Conservation (phyloP, 2,113 vertebrate species). For the Polypterus senegalus region DNA sequence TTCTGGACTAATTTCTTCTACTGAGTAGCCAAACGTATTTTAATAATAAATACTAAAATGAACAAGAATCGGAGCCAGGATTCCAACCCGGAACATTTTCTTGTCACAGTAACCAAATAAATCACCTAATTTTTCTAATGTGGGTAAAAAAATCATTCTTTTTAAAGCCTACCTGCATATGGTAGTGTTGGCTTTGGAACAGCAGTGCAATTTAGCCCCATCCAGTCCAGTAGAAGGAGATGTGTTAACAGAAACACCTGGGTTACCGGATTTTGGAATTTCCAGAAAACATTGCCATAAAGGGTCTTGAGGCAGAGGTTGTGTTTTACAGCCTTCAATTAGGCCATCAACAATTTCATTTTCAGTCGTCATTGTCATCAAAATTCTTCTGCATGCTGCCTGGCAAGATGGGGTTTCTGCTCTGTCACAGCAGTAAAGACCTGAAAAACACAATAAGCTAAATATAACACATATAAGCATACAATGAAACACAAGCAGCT, state of each 20-base stretch:
- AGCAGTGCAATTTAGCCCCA: slow-evolving; percentile 92
- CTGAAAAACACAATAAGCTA: slow-evolving; percentile 35
- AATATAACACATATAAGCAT: background rate
- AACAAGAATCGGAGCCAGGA: no score
- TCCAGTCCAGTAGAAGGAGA: slow-evolving; percentile 81
- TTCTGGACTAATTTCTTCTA: no score
- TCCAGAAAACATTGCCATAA: slow-evolving; percentile 96
- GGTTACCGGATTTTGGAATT: slow-evolving; percentile 69
- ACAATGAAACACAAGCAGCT: no score
- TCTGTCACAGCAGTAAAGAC: slow-evolving; percentile 89
- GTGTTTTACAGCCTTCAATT: slow-evolving; percentile 77
- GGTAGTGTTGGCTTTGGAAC: slow-evolving; percentile 91
- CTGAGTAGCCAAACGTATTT: no score
- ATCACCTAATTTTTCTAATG: no score
- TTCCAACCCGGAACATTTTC: no score
- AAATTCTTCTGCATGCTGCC: slow-evolving; percentile 74
- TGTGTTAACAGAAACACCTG: slow-evolving; percentile 65
- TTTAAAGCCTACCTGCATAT: slow-evolving; percentile 65
- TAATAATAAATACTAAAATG: no score
- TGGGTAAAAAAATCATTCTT: no score
- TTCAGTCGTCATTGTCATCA: slow-evolving; percentile 90
- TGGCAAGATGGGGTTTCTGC: slow-evolving; percentile 84
- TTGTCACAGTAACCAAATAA: no score
- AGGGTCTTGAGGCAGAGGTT: slow-evolving; percentile 92
- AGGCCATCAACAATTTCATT: slow-evolving; percentile 94